Evolutionary conservation across 2,797 vertebrate genomes (phyloP), one percentile per base, ranked within the genome.

Genomic region (Graptemys geographica): DNA sequence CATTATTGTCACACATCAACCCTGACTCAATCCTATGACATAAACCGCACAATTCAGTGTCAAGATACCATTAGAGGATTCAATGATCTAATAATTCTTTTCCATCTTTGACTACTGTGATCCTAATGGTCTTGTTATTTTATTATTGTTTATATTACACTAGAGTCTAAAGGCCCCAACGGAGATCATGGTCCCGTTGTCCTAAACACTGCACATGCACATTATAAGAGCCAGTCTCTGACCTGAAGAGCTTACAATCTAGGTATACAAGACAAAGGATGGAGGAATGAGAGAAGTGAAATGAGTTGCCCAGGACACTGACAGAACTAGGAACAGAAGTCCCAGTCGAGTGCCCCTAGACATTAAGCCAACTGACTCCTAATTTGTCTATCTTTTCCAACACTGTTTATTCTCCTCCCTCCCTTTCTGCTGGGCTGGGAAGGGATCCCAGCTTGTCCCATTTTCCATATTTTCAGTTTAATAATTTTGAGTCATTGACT

Each of bases 371-470:
- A 8, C 33, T n/a, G 13, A 33, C 13, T 33, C 31, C 33, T 72
- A 80, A 25, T 16, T 52, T 78, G 56, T 55, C 37, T 88, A 51
- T 88, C 16, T 72, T 92, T 92, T 88, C 18, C 87, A 57, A 78
- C 62, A 76, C 7, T 6, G 79, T 85, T 85, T 95, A 33, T 31
- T 95, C 81, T 92, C 76, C 52, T 56, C 49, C 69, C 74, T 86
- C 96, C 87, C 91, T 94, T 78, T 94, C 93, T 89, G 80, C 57
- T 78, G 87, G 21, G 31, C 49, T 90, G 93, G 23, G 69, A 37
- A 90, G 41, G 85, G 86, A 90, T 88, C n/a, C 84, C 96, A 94
- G 90, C 79, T 94, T 92, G 83, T 94, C 91, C 90, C 90, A 94
- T 65, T 18, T 65, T 65, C 62, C 62, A 18, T n/a, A 65, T 65